Conservation (phyloP, 2,888 invertebrate species). For the Trileptium ribeirensis region DNA sequence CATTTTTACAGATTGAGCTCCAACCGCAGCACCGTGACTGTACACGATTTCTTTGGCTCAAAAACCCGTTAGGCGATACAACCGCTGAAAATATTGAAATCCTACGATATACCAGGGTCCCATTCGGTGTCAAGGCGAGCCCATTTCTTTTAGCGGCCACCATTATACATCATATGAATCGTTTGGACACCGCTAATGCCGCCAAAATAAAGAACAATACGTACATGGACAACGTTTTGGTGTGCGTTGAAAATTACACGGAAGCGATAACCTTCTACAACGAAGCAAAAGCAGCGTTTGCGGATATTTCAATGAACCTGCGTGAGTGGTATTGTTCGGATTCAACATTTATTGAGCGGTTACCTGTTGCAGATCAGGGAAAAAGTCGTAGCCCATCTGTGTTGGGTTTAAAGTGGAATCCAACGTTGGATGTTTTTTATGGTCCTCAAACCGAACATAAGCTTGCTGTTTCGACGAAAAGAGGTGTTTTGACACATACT, state of each 20-base stretch:
- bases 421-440: not conserved
- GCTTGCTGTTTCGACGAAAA: not conserved
- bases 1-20: not conserved
- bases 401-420: not conserved
- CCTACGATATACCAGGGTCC: not conserved
- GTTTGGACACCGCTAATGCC: not conserved
- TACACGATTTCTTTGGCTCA: not conserved
- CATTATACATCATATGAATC: not conserved
- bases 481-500: not conserved
- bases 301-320: not conserved
- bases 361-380: not conserved
- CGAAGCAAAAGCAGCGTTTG: not conserved
- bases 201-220: not conserved
- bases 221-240: not conserved
- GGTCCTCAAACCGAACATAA: not conserved
- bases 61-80: not conserved
- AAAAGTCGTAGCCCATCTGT: not conserved
- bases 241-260: not conserved
- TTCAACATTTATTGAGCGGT: not conserved
- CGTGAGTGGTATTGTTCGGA: not conserved
- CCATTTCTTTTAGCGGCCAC: not conserved
- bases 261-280: not conserved
- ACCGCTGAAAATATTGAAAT: not conserved
- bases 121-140: not conserved
- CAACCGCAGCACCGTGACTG: not conserved